phyloP scores from a whole-genome alignment of 2,888 invertebrate species.

The Pecten maximus region DNA sequence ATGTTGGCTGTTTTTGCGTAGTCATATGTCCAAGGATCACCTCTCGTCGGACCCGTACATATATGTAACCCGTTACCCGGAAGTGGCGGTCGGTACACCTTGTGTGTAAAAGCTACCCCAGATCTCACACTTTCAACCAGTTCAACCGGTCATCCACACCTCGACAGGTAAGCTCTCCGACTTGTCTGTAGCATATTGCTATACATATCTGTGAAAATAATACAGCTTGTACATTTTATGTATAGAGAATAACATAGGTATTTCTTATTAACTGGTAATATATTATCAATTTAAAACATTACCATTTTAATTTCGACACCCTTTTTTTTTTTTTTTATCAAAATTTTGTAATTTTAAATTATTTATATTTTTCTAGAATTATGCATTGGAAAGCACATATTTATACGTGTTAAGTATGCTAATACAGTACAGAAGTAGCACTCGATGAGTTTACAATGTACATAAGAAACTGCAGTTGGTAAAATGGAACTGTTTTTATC shows the following conservation, averaged over 20 bases:
- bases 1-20: background rate
- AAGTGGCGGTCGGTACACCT: background rate
- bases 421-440: no score
- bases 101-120: background rate
- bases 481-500: no score
- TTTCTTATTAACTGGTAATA: no score
- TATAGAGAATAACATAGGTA: background rate
- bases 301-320: no score
- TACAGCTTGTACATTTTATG: background rate
- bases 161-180: slow-evolving; percentile 31
- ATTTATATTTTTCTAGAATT: no score
- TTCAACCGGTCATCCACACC: background rate
- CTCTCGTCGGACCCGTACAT: background rate
- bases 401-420: no score
- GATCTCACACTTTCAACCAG: background rate
- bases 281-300: no score
- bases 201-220: background rate
- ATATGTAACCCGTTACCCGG: slow-evolving; percentile 16
- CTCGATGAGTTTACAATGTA: no score
- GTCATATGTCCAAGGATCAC: background rate
- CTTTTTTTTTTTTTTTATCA: no score
- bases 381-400: no score
- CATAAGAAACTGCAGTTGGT: no score
- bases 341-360: no score
- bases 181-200: background rate